phyloP scores from a whole-genome alignment of 2,797 vertebrate species.

The Apogon talboti region DNA sequence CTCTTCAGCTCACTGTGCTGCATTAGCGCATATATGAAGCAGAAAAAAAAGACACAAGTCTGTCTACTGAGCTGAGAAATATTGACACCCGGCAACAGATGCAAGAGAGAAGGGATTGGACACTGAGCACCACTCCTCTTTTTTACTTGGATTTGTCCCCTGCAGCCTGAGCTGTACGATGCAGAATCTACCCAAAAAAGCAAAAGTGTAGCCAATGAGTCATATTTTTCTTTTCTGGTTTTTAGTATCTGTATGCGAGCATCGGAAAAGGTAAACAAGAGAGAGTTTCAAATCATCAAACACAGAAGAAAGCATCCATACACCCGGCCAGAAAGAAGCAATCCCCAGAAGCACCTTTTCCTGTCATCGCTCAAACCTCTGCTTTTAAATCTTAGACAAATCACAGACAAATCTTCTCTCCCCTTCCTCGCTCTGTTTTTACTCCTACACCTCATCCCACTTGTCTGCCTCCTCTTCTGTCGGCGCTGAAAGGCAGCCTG shows the following conservation, averaged over 20 bases:
- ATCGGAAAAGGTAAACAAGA: slow-evolving; percentile 36
- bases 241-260: slow-evolving; percentile 17
- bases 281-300: slow-evolving; percentile 23
- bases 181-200: not conserved
- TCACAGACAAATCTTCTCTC: slow-evolving; percentile 42
- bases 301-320: slow-evolving; percentile 11
- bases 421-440: slow-evolving; percentile 26
- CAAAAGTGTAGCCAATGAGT: slow-evolving; percentile 4
- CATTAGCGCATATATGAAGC: slow-evolving; percentile 75
- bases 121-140: not conserved
- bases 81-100: slow-evolving; percentile 60
- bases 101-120: slow-evolving; percentile 6
- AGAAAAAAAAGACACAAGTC: slow-evolving; percentile 68
- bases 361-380: slow-evolving; percentile 71
- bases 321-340: slow-evolving; percentile 18
- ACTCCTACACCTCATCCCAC: slow-evolving; percentile 51
- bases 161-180: not conserved
- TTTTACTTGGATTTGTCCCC: slow-evolving; percentile 4
- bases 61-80: slow-evolving; percentile 66
- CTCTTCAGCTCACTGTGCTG: slow-evolving; percentile 72
- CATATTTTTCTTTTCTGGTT: slow-evolving; percentile 14
- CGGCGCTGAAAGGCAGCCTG: slow-evolving; percentile 61
- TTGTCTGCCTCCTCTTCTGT: slow-evolving; percentile 52
- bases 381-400: slow-evolving; percentile 57
- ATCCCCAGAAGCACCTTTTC: slow-evolving; percentile 41